Evolutionary conservation across 2,797 vertebrate species (phyloP), one percentile per base, ranked within the genome.

Genomic region (Bufotes viridis): DNA sequence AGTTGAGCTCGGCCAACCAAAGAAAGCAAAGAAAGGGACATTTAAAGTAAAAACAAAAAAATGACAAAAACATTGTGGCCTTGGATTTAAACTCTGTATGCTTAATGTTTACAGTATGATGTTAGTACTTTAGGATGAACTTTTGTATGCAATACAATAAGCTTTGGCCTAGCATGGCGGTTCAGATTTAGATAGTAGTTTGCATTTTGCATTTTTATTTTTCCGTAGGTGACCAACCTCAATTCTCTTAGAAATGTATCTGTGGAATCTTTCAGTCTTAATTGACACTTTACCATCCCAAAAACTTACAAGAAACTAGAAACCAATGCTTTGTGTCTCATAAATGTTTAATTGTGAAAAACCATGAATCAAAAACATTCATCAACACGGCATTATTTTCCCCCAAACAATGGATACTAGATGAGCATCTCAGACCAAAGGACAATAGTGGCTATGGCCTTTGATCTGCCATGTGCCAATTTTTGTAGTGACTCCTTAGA

Each of bases 1-100:
- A 97, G 97, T 97, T 97, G 96, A 97, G 96, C 97, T 97, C 96
- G 96, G 96, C 95, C 96, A 96, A 94, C 96, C 96, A 96, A 96
- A 96, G 95, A 96, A 78, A 93, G 92, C 90, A 95, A 89, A 93
- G 90, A 93, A 69, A 93, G 92, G 93, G 93, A 94, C 94, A 94
- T 94, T 95, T 93, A 90, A 74, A 75, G 57, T 78, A 93, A 94
- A 93, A 61, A 75, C 55, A 78, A 79, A 67, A 24, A 83, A 29
- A 84, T 7, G 51, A 53, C 61, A 53, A 86, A 86, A 79, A 75
- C 63, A 92, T 95, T 91, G 95, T 95, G 95, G 96, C 96, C 96
- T 96, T 96, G 95, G 94, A 95, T 94, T 95, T 95, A 95, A 96
- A 95, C 95, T 97, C 94, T 96, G 94, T 96, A 95, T 96, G 95